Base-by-base conservation (phyloP, 1,140 invertebrate genomes). In the Parasteatoda tepidariorum region DNA sequence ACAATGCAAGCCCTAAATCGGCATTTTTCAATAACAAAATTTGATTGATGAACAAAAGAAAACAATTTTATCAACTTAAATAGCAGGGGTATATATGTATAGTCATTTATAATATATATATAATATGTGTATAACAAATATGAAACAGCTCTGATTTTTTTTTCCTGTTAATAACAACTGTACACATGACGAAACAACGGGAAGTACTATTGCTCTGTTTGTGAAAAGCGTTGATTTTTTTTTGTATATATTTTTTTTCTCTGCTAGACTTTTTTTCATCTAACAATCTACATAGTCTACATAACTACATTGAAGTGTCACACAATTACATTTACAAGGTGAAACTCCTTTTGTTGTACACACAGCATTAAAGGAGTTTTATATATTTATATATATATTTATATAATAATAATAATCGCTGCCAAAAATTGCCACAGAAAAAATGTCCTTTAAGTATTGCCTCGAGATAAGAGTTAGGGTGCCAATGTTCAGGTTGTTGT, bases 111-210 rank as follows among this genome's bases (percentile, higher is more conserved):
- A 75, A 78, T 78, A 66, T 75, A 66, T 34, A 59, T 59, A 48
- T 48, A 48, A 48, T 76, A 78, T 78, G 41, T 73, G 30, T 73
- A 66, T 78, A 83, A 83, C 81, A 83, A 83, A 73, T 83, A 74
- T 83, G 81, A 83, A 83, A 83, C 81, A 83, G 81, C 68, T 73
- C 70, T 68, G 38, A 22, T 33, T 64, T 64, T 81, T n/a, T 70
- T 81, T 24, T 13, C 64, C 26, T 30, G 61, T 57, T 18, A 26
- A 26, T 83, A 83, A 83, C 81, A 83, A 83, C 81, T 83, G 81
- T 83, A 83, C 81, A 83, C 68, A 74, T 83, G 54, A 73, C 64
- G 33, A 82, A 82, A 70, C 78, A 82, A 71, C 55, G n/a, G 81
- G 70, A 64, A 70, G 15, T 38, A 26, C 81, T 83, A 83, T 83